Conservation (phyloP, 2,888 invertebrate species). For the Hypena proboscidalis region DNA sequence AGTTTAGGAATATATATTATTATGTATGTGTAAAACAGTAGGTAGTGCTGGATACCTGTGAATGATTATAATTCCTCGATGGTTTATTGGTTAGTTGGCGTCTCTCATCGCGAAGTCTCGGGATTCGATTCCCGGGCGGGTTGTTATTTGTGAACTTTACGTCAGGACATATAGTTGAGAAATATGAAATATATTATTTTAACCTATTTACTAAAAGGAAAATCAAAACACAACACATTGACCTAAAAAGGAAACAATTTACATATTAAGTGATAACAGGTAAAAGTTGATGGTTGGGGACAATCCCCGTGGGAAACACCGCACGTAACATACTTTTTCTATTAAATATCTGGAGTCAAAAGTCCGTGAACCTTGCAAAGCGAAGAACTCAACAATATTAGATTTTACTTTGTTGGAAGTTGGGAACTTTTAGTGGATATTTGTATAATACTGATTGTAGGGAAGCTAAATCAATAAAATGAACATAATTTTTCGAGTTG, state of each 20-base stretch:
- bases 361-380: conserved; percentile 34
- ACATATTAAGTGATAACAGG: conserved; percentile 1
- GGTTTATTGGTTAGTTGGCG: no score
- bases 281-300: conserved; percentile 10
- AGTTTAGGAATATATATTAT: no score
- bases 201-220: neutral
- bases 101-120: no score
- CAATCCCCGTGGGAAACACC: conserved; percentile 16
- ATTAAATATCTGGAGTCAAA: conserved; percentile 35
- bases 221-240: neutral
- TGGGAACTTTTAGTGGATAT: conserved; percentile 17
- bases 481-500: no score
- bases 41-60: no score
- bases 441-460: conserved; percentile 3
- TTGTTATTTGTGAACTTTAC: neutral
- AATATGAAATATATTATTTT: no score
- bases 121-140: no score
- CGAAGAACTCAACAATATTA: conserved; percentile 34
- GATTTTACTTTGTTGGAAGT: conserved; percentile 24
- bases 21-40: no score
- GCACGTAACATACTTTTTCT: conserved; percentile 25
- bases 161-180: no score
- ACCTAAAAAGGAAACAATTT: conserved; percentile 5
- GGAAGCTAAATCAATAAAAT: no score
- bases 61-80: no score